Percentiles rank a stretch among this genome's conserved stretches.
These are phyloP conservation scores for Spodoptera litura DNA, from an alignment of 1,140 invertebrate species.

Conservation along the genomic window DNA sequence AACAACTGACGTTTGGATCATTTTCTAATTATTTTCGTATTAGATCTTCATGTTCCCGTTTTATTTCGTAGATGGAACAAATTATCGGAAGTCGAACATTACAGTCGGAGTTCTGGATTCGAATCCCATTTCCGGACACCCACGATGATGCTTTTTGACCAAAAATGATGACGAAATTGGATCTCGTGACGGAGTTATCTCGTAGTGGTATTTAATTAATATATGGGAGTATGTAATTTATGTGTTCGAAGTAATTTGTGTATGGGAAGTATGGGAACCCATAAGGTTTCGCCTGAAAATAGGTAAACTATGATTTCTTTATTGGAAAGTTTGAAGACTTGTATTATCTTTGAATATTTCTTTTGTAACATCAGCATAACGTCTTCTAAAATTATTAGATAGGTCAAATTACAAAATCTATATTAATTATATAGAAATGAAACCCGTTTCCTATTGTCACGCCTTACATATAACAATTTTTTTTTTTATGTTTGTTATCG, in stretches of 20 bases:
- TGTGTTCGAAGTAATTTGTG: neutral
- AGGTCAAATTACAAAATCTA: too few relatives aligned
- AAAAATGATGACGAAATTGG: constrained; percentile 41
- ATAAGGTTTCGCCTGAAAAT: too few relatives aligned
- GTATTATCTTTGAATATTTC: neutral
- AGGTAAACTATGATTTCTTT: too few relatives aligned
- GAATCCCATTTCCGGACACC: constrained; percentile 53
- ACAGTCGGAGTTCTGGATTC: constrained; percentile 10
- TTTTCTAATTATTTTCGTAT: constrained; percentile 69
- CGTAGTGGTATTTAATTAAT: neutral
- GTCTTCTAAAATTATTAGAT: too few relatives aligned
- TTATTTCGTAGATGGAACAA: constrained; percentile 22
- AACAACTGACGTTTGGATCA: constrained; percentile 54
- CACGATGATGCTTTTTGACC: constrained; percentile 44
- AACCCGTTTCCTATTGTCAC: too few relatives aligned
- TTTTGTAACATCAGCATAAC: neutral
- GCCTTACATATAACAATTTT: too few relatives aligned
- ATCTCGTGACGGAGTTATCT: neutral
- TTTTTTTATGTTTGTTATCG: too few relatives aligned
- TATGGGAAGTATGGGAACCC: too few relatives aligned
- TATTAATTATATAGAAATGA: too few relatives aligned
- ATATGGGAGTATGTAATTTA: neutral
- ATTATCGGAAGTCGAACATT: constrained; percentile 47
- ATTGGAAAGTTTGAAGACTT: too few relatives aligned
- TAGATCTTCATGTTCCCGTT: constrained; percentile 53